Conservation (phyloP, 2,797 vertebrate genomes). For the Onychomys torridus region DNA sequence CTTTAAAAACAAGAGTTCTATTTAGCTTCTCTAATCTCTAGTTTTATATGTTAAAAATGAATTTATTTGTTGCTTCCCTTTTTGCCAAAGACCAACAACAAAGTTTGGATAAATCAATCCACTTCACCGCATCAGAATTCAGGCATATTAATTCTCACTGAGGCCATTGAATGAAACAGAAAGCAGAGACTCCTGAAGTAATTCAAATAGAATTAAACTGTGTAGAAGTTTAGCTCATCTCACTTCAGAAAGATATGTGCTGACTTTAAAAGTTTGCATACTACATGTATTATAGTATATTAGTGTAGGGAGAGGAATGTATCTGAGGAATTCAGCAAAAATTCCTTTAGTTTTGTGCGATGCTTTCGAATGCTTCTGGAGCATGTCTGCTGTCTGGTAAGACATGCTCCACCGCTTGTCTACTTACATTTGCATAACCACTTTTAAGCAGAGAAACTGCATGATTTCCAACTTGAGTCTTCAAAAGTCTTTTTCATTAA, state of each 20-base stretch:
- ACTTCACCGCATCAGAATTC: slow-evolving; percentile 22
- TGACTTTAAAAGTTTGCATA: background rate
- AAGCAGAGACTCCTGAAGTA: slow-evolving; percentile 37
- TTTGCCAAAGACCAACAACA: background rate
- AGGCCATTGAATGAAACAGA: background rate
- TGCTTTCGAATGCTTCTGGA: slow-evolving; percentile 80
- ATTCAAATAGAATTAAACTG: slow-evolving; percentile 53
- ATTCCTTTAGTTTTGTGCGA: slow-evolving; percentile 54
- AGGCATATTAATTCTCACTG: slow-evolving; percentile 23
- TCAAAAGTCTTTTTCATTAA: slow-evolving; percentile 67
- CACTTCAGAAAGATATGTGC: background rate
- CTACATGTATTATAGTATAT: background rate
- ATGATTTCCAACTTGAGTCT: slow-evolving; percentile 82
- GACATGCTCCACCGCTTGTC: slow-evolving; percentile 83
- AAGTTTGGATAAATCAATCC: slow-evolving; percentile 40
- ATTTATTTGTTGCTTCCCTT: background rate
- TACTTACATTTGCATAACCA: slow-evolving; percentile 82
- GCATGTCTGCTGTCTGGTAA: slow-evolving; percentile 80
- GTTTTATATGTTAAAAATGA: slow-evolving; percentile 22
- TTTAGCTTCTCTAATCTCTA: slow-evolving; percentile 1
- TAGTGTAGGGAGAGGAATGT: background rate
- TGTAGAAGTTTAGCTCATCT: background rate
- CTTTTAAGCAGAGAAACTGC: slow-evolving; percentile 82
- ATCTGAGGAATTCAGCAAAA: slow-evolving; percentile 10
- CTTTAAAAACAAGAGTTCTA: background rate